Percentiles rank a stretch among this genome's conserved stretches.
Conservation (phyloP, 2,113 vertebrate genomes). For the pig (Sus scrofa) region DNA sequence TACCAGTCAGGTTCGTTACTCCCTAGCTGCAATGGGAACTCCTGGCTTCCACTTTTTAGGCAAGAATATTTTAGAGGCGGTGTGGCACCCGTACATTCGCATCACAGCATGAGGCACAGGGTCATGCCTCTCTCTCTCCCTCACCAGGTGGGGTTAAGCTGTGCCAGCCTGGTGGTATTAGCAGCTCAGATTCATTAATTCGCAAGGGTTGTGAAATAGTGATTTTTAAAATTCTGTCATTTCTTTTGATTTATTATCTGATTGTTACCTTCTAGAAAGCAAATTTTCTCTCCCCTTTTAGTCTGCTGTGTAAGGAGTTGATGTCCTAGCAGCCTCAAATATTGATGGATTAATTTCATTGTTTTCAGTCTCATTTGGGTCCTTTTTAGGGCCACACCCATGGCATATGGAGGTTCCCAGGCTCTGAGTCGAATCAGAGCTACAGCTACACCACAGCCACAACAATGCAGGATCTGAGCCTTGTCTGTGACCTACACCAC, state of each 20-base stretch:
- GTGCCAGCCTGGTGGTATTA: background rate
- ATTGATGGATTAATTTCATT: background rate
- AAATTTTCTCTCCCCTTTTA: background rate
- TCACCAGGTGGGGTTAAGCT: background rate
- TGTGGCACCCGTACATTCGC: accelerated
- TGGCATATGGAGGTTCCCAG: too few relatives aligned
- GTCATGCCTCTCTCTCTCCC: background rate
- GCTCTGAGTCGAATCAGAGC: too few relatives aligned
- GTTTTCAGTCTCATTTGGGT: background rate
- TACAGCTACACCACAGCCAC: too few relatives aligned
- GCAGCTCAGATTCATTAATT: background rate
- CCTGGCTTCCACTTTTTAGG: too few relatives aligned
- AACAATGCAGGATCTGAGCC: too few relatives aligned
- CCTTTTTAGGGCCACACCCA: too few relatives aligned
- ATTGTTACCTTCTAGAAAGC: background rate
- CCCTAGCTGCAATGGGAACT: too few relatives aligned
- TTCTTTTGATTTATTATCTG: background rate
- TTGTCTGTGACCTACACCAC: too few relatives aligned
- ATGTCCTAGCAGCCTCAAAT: background rate
- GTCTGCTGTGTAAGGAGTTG: background rate
- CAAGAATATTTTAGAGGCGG: background rate
- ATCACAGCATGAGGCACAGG: background rate
- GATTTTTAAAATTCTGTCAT: background rate
- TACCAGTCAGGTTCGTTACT: too few relatives aligned
- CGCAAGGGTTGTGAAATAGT: background rate